These are phyloP conservation scores for Xenopus tropicalis DNA, from an alignment of 2,113 vertebrate genomes.

Conservation along the genomic window UCB_Xtro_10.0 CM004445.2:25854501-25855000, in stretches of 20 bases:
- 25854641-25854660: constrained; percentile 45
- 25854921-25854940: no score
- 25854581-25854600: constrained; percentile 49
- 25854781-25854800: constrained; percentile 31
- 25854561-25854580: constrained; percentile 47
- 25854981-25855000: no score
- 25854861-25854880: no score
- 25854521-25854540: constrained; percentile 48
- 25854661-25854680: constrained; percentile 46
- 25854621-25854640: constrained; percentile 55
- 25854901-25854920: no score
- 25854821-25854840: no score
- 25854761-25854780: constrained; percentile 30
- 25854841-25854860: no score
- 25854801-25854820: constrained; percentile 11
- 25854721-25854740: constrained; percentile 55
- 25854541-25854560: constrained; percentile 45
- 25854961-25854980: no score
- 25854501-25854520: constrained; percentile 43
- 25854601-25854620: constrained; percentile 42
- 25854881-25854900: no score
- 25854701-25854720: constrained; percentile 24
- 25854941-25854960: no score
- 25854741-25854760: constrained; percentile 37
- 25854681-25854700: constrained; percentile 45